Conservation (phyloP, 2,888 invertebrate species). For the Eledona agricola region DNA sequence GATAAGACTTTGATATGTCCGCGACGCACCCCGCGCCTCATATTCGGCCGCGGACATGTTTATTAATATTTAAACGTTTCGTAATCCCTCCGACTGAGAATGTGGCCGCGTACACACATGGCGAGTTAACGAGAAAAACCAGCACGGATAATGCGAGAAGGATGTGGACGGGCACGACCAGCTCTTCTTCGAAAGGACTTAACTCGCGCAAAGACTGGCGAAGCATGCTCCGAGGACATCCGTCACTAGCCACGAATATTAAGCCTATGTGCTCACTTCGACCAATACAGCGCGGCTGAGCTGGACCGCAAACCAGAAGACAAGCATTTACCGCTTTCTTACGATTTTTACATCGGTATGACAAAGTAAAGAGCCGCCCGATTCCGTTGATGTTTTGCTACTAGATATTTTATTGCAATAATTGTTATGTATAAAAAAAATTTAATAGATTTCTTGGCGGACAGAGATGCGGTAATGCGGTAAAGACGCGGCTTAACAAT, state of each 20-base stretch:
- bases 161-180: slow-evolving; percentile 40
- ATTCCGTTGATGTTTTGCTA: no score
- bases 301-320: no score
- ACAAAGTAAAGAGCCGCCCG: no score
- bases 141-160: slow-evolving; percentile 37
- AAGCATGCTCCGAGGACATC: slow-evolving; percentile 33
- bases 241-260: slow-evolving; percentile 31
- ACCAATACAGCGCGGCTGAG: no score
- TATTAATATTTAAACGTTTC: slow-evolving; percentile 46
- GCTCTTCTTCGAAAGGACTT: slow-evolving; percentile 41
- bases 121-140: slow-evolving; percentile 27
- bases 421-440: no score
- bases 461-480: no score
- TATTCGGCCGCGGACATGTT: slow-evolving; percentile 37
- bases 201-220: slow-evolving; percentile 30
- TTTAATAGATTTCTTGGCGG: no score
- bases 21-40: slow-evolving; percentile 12
- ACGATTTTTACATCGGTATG: no score
- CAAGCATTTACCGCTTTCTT: no score
- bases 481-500: no score
- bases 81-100: slow-evolving; percentile 45
- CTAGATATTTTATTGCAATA: no score
- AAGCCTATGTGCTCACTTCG: no score
- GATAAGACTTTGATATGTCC: slow-evolving; percentile 40
- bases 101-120: slow-evolving; percentile 40